phyloP scores from a whole-genome alignment of 2,113 vertebrate genomes.

The Tachysurus fulvidraco region DNA sequence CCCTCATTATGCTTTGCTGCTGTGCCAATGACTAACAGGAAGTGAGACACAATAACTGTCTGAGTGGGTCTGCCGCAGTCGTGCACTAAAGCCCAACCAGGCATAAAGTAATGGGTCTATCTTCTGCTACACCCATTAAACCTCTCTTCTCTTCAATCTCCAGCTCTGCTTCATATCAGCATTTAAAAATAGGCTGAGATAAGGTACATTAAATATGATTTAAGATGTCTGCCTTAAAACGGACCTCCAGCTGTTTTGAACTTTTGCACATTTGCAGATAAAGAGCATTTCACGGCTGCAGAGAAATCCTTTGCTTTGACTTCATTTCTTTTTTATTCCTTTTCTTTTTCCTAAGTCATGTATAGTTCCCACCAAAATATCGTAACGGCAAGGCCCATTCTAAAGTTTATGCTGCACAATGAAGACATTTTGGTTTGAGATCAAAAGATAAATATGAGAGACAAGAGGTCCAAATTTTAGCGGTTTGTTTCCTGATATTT shows the following conservation, averaged over 20 bases:
- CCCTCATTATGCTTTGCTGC: not conserved
- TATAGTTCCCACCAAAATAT: not conserved
- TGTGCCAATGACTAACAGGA: conserved; percentile 1
- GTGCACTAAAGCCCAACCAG: conserved; percentile 47
- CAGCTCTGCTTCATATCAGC: conserved; percentile 59
- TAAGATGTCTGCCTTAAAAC: conserved; percentile 64
- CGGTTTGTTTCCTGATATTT: not conserved
- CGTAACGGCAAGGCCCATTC: not conserved
- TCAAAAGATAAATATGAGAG: not conserved
- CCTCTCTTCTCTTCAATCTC: conserved; percentile 37
- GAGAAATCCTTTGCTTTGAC: conserved; percentile 36
- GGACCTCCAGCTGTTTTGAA: conserved; percentile 69
- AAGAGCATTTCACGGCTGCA: conserved; percentile 47
- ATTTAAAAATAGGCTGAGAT: conserved; percentile 68
- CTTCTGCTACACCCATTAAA: conserved; percentile 45
- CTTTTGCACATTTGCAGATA: conserved; percentile 63
- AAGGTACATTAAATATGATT: conserved; percentile 71
- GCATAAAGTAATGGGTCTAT: conserved; percentile 39
- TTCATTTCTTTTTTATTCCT: not conserved
- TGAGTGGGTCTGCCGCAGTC: conserved; percentile 32
- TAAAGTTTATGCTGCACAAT: not conserved
- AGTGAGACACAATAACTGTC: conserved; percentile 33
- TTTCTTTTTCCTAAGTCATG: not conserved
- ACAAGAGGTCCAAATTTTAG: not conserved
- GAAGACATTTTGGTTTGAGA: not conserved